Percentiles rank a stretch among this genome's conserved stretches.
Evolutionary conservation across 2,113 vertebrate genomes (phyloP).

Genomic region (Spea multiplicata): DNA sequence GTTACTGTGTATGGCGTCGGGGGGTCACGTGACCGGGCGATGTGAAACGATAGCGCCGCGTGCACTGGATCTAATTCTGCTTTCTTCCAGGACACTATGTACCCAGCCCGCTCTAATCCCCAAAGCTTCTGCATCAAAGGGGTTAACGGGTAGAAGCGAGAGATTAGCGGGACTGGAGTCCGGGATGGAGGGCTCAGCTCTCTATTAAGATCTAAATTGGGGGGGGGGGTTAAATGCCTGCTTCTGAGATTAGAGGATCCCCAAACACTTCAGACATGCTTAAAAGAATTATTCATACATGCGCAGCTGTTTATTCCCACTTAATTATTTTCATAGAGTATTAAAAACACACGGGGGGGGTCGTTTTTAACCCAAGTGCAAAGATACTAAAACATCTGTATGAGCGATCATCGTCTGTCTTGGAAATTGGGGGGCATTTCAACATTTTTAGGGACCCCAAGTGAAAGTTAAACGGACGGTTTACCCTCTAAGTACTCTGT

Average conservation of each 20-base stretch:
- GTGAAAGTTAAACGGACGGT: no score
- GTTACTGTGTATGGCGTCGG: no score
- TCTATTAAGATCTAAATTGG: neutral
- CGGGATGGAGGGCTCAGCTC: neutral
- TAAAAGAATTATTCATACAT: neutral
- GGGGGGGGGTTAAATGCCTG: neutral
- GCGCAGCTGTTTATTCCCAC: conserved; percentile 11
- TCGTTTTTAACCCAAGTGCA: neutral
- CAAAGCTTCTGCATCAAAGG: neutral
- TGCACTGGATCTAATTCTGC: no score
- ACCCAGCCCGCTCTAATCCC: no score
- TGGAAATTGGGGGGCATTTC: neutral
- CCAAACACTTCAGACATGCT: conserved; percentile 1
- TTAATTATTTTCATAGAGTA: neutral
- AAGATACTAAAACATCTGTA: neutral
- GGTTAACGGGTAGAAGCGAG: neutral
- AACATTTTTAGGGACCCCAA: no score
- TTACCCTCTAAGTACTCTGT: no score
- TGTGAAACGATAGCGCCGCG: no score
- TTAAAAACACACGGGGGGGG: neutral
- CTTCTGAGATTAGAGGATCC: neutral
- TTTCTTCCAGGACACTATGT: no score
- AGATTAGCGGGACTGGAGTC: neutral
- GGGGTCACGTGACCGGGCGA: no score
- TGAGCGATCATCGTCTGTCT: neutral